Evolutionary conservation across 2,797 vertebrate genomes (phyloP).

Genomic region (Cynopterus sphinx): DNA sequence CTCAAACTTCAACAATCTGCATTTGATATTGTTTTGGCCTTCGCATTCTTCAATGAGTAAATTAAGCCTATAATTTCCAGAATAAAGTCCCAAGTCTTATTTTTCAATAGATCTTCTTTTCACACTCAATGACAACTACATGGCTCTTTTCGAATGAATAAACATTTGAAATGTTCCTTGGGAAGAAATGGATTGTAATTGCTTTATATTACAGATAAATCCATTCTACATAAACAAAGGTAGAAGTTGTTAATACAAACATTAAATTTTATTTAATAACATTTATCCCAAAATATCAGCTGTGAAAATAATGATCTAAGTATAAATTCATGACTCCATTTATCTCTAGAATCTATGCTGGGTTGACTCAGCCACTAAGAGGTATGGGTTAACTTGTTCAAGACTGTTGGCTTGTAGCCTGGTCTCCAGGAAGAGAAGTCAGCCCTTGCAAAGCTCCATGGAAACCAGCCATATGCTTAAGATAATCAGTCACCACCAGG

Average conservation of each 20-base stretch:
- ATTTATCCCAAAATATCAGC: background rate
- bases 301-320: background rate
- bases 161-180: conserved; percentile 59
- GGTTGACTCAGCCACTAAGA: background rate
- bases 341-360: background rate
- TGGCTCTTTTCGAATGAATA: conserved; percentile 80
- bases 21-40: conserved; percentile 81
- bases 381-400: background rate
- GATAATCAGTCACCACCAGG: background rate
- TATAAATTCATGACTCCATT: background rate
- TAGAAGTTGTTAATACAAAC: too few relatives aligned
- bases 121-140: conserved; percentile 81
- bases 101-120: conserved; percentile 78
- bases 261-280: background rate
- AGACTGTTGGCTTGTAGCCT: background rate
- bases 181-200: background rate
- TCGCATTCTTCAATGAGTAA: conserved; percentile 78
- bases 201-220: background rate
- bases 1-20: conserved; percentile 76
- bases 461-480: background rate
- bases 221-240: background rate
- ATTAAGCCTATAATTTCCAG: conserved; percentile 77
- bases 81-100: conserved; percentile 78
- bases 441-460: background rate
- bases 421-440: background rate